Percentiles rank a stretch among this genome's conserved stretches.
phyloP scores from a whole-genome alignment of 2,113 vertebrate genomes.

The Pseudorectes ferrugineus region DNA sequence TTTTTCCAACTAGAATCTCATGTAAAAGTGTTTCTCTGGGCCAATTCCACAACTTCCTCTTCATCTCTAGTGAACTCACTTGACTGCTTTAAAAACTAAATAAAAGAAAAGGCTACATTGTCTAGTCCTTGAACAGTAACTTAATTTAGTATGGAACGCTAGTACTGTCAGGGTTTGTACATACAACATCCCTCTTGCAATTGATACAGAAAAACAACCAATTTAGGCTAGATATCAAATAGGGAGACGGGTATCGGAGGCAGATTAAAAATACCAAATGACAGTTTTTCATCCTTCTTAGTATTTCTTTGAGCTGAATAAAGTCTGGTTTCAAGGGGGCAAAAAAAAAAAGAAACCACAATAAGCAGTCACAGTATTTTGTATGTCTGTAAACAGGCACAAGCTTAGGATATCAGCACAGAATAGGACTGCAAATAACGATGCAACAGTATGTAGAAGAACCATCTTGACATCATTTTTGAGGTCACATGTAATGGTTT shows the following conservation, averaged over 20 bases:
- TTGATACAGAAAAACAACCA: background rate
- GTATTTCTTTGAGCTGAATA: background rate
- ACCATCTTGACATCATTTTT: background rate
- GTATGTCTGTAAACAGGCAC: background rate
- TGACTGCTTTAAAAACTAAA: background rate
- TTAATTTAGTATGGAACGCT: background rate
- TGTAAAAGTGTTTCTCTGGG: background rate
- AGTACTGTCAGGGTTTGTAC: background rate
- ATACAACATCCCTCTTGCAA: background rate
- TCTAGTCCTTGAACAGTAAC: background rate
- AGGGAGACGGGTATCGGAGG: accelerated
- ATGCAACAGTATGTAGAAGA: background rate
- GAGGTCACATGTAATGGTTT: background rate
- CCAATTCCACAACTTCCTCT: background rate
- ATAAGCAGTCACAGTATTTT: background rate
- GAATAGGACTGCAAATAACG: background rate
- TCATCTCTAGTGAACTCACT: background rate
- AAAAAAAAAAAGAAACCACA: background rate
- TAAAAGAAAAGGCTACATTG: background rate
- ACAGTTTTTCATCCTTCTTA: background rate
- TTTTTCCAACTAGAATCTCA: background rate
- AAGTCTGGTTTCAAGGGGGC: background rate
- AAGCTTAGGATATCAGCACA: background rate
- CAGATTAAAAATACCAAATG: background rate
- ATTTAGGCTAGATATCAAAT: background rate